Base-by-base conservation (phyloP, 2,797 vertebrate genomes). In the Holocentrus rufus region DNA sequence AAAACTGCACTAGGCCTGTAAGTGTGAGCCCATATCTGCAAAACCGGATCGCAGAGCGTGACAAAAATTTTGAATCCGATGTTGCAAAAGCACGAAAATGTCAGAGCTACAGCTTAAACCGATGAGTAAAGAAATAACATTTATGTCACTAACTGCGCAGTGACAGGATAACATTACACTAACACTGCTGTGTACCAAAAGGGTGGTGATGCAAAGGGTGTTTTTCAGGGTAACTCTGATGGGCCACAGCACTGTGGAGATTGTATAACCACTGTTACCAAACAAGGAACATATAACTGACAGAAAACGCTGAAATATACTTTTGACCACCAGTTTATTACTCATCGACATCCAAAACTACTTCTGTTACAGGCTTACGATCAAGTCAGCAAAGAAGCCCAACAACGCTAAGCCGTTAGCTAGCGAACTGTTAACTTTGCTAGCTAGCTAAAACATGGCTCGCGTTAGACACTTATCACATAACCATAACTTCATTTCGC, bases 361-460 rank as follows among this genome's bases (percentile, higher is more conserved):
- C 17, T 56, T 23, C 13, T 30, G 20, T 27, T 13, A 56, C 3
- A 27, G 4, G 23, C 22, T 60, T 53, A 52, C 11, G 3, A 57
- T 9, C 15, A 27, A 74, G 61, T 57, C 62, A 70, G 61, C 77
- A 69, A 65, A 23, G 13, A 2, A 79, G 72, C 72, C 39, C 1
- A 69, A 60, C 67, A 47, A 68, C 23, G 88, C 85, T 88, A 89
- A 74, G 22, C 57, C 36, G 85, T 85, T 86, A 85, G 67, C 58
- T 4, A 13, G 23, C 75, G 46, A 84, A 81, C 81, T 86, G 79
- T 71, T 53, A 53, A 13, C n/a, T 53, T 27, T 27, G 25, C 25
- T 8, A 34, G 5, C 7, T 14, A 13, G 15, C 11, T 55, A 31
- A 79, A 82, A 78, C 67, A 74, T 65, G 66, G 46, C 49, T 17